Evolutionary conservation across 1,140 invertebrate genomes (phyloP).

Genomic region (Caerostris darwini): DNA sequence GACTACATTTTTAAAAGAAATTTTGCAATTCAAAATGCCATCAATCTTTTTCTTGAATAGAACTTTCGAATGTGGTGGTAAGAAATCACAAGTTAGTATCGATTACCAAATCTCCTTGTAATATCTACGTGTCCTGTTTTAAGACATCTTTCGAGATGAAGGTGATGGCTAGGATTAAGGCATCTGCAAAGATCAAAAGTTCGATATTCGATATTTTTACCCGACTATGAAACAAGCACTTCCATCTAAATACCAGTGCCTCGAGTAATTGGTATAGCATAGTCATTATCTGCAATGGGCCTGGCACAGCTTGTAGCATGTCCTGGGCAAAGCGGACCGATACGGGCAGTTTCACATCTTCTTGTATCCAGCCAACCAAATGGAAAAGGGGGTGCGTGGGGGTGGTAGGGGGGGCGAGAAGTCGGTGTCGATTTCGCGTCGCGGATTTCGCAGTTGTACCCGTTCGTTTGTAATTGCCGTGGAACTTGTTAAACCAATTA

Average conservation of each 20-base stretch:
- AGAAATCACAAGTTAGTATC: no score
- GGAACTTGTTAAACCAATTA: slow-evolving; percentile 76
- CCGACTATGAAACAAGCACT: neutral
- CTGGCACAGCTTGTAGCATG: neutral
- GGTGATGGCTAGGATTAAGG: neutral
- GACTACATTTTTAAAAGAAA: no score
- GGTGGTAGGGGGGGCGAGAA: neutral
- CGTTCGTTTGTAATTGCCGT: slow-evolving; percentile 63
- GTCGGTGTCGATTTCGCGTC: slow-evolving; percentile 48
- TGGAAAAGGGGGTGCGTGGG: no score
- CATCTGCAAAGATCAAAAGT: neutral
- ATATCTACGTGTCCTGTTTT: no score
- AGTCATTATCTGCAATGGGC: neutral
- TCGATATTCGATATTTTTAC: slow-evolving; percentile 21
- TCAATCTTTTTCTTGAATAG: no score
- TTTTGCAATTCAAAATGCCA: no score
- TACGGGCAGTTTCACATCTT: slow-evolving; percentile 31
- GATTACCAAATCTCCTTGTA: no score
- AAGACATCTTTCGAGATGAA: no score
- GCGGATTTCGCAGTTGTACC: neutral
- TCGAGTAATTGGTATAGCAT: slow-evolving; percentile 8
- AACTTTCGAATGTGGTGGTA: no score
- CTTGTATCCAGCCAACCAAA: neutral
- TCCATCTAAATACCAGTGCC: neutral
- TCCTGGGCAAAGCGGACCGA: neutral